Evolutionary conservation across 2,113 vertebrate species (phyloP).

Genomic region (Gnathonemus longibarbis): DNA sequence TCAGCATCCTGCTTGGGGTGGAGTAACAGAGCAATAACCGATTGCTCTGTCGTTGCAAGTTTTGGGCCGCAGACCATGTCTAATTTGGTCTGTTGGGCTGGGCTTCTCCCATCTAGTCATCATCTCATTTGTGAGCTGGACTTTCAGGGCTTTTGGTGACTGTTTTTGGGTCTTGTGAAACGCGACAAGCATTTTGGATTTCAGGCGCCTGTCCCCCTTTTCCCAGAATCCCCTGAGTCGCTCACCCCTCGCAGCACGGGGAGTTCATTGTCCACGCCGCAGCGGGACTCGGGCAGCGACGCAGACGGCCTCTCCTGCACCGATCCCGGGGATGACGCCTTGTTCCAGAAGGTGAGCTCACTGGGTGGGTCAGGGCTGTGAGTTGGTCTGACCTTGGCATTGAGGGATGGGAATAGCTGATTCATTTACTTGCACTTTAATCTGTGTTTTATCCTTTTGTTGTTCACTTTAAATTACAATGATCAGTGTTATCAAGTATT

Average conservation of each 20-base stretch:
- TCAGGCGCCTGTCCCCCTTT: neutral
- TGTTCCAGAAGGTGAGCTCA: conserved; percentile 34
- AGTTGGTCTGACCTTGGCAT: neutral
- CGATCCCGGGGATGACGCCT: conserved; percentile 30
- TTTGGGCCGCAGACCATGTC: neutral
- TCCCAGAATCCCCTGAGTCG: conserved; percentile 16
- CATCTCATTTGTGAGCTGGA: neutral
- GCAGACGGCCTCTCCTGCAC: conserved; percentile 30
- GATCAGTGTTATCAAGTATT: neutral
- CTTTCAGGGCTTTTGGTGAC: neutral
- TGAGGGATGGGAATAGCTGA: too few species aligned
- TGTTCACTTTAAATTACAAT: neutral
- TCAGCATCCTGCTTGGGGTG: conserved; percentile 30
- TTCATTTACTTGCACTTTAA: neutral
- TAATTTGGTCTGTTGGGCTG: neutral
- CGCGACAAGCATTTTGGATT: neutral
- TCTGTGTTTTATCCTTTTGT: neutral
- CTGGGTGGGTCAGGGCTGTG: neutral
- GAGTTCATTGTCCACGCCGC: conserved; percentile 18
- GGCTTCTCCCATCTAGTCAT: neutral
- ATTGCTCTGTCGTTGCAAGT: neutral
- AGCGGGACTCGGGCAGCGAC: conserved; percentile 32
- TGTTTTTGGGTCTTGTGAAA: neutral
- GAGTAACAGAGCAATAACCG: conserved; percentile 8
- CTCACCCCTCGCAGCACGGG: neutral